Percentiles rank a stretch among this genome's conserved stretches.
Conservation (phyloP, 2,888 invertebrate genomes). For the Ophion slaviceki region DNA sequence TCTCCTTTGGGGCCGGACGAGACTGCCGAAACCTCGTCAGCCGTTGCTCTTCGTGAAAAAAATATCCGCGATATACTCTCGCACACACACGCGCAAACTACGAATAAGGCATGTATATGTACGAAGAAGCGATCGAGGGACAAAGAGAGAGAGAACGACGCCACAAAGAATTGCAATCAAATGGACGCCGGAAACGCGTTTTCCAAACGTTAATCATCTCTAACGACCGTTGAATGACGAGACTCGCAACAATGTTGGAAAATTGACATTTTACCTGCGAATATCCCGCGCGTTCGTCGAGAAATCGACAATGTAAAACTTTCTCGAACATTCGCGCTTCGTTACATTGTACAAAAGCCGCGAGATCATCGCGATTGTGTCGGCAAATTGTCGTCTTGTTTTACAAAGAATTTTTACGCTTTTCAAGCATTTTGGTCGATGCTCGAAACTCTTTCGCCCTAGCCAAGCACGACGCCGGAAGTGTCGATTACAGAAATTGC, state of each 20-base stretch:
- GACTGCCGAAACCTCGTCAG: constrained; percentile 44
- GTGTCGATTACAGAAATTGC: not conserved
- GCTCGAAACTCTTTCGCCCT: too few species aligned
- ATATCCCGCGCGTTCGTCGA: not conserved
- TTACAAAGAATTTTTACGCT: not conserved
- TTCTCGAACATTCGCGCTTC: constrained; percentile 3
- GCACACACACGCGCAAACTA: not conserved
- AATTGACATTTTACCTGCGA: not conserved
- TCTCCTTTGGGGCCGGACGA: constrained; percentile 1
- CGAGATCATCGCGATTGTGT: not conserved
- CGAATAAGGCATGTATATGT: too few species aligned
- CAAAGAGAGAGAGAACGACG: constrained; percentile 6
- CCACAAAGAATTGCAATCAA: constrained; percentile 20
- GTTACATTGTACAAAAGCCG: constrained; percentile 9
- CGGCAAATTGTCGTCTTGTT: not conserved
- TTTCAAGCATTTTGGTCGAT: not conserved
- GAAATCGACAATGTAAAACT: not conserved
- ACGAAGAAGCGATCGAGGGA: too few species aligned
- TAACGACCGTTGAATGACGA: not conserved
- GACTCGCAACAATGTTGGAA: not conserved
- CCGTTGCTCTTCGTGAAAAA: constrained; percentile 37
- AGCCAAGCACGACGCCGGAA: not conserved
- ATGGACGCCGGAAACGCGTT: not conserved
- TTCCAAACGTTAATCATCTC: not conserved
- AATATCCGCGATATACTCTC: not conserved